Conservation (phyloP, 2,113 vertebrate genomes). For the Reinhardtius hippoglossoides region DNA sequence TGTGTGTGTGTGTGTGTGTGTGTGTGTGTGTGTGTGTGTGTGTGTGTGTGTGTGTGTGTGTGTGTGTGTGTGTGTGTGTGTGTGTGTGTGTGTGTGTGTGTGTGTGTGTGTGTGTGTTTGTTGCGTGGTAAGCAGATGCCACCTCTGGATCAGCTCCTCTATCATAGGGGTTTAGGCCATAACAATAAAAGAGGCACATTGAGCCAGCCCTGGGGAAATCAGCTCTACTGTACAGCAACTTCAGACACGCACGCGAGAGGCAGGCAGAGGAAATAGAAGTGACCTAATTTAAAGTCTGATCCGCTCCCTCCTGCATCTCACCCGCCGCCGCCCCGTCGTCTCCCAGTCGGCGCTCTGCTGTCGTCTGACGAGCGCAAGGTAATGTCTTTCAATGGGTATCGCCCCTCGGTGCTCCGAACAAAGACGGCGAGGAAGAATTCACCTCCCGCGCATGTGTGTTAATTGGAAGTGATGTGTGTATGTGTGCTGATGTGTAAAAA, state of each 20-base stretch:
- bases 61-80: constrained; percentile 4
- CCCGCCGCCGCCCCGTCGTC: not conserved
- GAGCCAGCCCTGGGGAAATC: constrained; percentile 74
- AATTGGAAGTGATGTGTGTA: not conserved
- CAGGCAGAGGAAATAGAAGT: not conserved
- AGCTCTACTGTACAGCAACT: constrained; percentile 48
- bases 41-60: not conserved
- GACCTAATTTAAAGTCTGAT: constrained; percentile 38
- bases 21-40: constrained; percentile 11
- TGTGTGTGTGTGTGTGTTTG: not conserved
- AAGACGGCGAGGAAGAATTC: constrained; percentile 24
- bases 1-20: not conserved
- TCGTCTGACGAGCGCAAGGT: constrained; percentile 2
- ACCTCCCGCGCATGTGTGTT: not conserved
- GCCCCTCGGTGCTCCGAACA: constrained; percentile 20
- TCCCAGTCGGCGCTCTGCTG: not conserved
- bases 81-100: not conserved
- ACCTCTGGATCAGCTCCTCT: constrained; percentile 66
- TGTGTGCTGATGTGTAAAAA: constrained; percentile 5
- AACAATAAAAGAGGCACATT: constrained; percentile 76
- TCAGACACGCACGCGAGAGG: constrained; percentile 9
- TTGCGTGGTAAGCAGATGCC: constrained; percentile 69
- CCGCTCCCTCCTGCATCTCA: not conserved
- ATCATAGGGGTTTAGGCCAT: constrained; percentile 76
- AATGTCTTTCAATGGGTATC: not conserved